Conservation (phyloP, 1,140 invertebrate species). For the Psilanteris sp. region DNA sequence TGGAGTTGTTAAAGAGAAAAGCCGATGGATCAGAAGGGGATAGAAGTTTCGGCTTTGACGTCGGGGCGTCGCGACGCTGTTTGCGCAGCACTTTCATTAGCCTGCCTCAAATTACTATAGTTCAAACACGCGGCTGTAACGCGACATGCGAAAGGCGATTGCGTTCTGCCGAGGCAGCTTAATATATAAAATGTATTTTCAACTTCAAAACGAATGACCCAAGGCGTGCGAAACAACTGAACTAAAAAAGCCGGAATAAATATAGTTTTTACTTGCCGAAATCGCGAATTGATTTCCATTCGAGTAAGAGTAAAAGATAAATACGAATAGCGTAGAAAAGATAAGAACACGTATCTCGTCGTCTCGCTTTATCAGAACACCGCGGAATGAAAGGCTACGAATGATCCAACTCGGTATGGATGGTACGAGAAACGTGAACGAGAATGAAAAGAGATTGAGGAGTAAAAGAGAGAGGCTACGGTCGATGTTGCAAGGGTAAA, state of each 20-base stretch:
- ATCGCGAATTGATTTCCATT: constrained; percentile 37
- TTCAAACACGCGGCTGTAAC: constrained; percentile 73
- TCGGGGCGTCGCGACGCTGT: constrained; percentile 76
- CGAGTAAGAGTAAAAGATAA: constrained; percentile 21
- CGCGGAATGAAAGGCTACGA: constrained; percentile 50
- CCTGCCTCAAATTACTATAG: constrained; percentile 79
- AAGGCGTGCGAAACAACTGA: constrained; percentile 1
- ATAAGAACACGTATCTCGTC: constrained; percentile 36
- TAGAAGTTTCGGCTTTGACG: constrained; percentile 75
- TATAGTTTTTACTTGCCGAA: not conserved
- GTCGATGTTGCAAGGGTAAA: constrained; percentile 37
- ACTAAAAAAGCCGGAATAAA: not conserved
- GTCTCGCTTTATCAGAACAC: constrained; percentile 48
- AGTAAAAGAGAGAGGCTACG: constrained; percentile 56
- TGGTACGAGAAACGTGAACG: constrained; percentile 39
- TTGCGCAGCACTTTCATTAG: constrained; percentile 79
- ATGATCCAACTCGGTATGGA: constrained; percentile 37
- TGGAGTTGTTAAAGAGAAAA: constrained; percentile 57
- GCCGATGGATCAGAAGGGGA: constrained; percentile 55
- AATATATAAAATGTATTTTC: constrained; percentile 41
- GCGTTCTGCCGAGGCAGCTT: constrained; percentile 74
- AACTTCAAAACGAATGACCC: constrained; percentile 1
- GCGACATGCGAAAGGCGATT: constrained; percentile 69
- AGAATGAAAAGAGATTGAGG: constrained; percentile 55
- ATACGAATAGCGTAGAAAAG: constrained; percentile 10